Evolutionary conservation across 1,140 invertebrate species (phyloP).

Genomic region (Nebria ingens): DNA sequence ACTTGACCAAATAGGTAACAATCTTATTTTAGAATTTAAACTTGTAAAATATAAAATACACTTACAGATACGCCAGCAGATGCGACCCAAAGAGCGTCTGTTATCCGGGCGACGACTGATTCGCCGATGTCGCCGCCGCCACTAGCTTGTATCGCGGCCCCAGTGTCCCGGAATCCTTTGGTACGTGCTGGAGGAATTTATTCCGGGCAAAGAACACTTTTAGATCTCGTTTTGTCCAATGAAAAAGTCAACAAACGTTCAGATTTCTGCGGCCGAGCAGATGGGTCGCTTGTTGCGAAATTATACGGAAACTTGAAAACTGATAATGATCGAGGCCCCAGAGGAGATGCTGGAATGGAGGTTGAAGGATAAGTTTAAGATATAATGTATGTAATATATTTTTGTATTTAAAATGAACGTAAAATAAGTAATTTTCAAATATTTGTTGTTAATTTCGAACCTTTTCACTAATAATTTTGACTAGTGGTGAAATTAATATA

Average conservation of each 20-base stretch:
- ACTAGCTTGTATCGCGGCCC: slow-evolving; percentile 30
- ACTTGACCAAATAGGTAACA: slow-evolving; percentile 23
- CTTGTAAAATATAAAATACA: neutral
- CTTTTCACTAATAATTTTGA: too few relatives aligned
- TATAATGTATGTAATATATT: neutral
- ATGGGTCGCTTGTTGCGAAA: slow-evolving; percentile 54
- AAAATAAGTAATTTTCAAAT: slow-evolving; percentile 1
- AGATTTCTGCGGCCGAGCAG: slow-evolving; percentile 69
- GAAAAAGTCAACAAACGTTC: slow-evolving; percentile 47
- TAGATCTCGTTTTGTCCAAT: slow-evolving; percentile 53
- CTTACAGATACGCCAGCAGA: slow-evolving; percentile 23
- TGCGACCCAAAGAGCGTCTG: slow-evolving; percentile 47
- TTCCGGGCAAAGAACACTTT: slow-evolving; percentile 41
- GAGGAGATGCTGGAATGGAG: slow-evolving; percentile 25
- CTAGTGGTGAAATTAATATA: too few relatives aligned
- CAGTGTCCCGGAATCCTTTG: slow-evolving; percentile 20
- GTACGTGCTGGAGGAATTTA: neutral
- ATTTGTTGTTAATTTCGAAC: slow-evolving; percentile 5
- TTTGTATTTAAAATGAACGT: neutral
- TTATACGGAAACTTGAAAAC: slow-evolving; percentile 66
- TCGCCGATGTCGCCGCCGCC: slow-evolving; percentile 68
- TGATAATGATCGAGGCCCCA: slow-evolving; percentile 29
- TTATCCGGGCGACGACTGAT: slow-evolving; percentile 69
- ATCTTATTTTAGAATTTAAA: neutral
- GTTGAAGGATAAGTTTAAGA: slow-evolving; percentile 19